Evolutionary conservation across 2,113 vertebrate species (phyloP).

Genomic region (Micromys minutus): DNA sequence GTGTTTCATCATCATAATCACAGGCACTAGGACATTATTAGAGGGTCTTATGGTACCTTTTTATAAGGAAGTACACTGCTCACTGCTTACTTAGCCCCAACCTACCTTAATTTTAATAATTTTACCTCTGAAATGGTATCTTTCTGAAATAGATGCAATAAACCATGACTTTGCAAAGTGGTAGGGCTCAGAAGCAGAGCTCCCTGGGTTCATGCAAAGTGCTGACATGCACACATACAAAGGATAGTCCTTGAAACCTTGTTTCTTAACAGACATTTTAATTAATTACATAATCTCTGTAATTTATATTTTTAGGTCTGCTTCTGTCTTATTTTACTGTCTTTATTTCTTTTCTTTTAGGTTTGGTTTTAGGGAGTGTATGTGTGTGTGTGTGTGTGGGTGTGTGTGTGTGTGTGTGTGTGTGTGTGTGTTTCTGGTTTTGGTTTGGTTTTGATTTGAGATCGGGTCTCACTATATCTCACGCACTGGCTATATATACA

Average conservation of each 20-base stretch:
- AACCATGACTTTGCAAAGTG: background rate
- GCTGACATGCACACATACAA: background rate
- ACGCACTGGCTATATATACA: background rate
- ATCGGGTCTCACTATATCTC: background rate
- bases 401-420: too few relatives aligned
- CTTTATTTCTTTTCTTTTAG: background rate
- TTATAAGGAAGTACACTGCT: background rate
- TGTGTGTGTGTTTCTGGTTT: too few relatives aligned
- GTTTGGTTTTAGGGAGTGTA: background rate
- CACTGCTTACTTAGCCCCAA: background rate
- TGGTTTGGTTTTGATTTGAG: background rate
- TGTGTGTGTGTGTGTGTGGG: background rate
- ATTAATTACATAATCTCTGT: background rate
- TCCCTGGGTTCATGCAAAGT: background rate
- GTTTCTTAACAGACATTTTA: background rate
- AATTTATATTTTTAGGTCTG: background rate
- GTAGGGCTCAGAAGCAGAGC: background rate
- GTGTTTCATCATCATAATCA: background rate
- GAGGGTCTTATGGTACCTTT: background rate
- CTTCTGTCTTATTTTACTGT: background rate
- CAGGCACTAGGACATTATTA: background rate
- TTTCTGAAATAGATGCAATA: conserved; percentile 30
- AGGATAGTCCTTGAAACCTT: background rate
- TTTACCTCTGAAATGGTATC: background rate
- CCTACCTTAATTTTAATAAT: background rate